A percentile compares a stretch with the other conserved stretches of the same genome.
These are phyloP conservation scores for Pseudomyrmex sp. DNA, from an alignment of 1,140 invertebrate species.

Conservation along the genomic window DNA sequence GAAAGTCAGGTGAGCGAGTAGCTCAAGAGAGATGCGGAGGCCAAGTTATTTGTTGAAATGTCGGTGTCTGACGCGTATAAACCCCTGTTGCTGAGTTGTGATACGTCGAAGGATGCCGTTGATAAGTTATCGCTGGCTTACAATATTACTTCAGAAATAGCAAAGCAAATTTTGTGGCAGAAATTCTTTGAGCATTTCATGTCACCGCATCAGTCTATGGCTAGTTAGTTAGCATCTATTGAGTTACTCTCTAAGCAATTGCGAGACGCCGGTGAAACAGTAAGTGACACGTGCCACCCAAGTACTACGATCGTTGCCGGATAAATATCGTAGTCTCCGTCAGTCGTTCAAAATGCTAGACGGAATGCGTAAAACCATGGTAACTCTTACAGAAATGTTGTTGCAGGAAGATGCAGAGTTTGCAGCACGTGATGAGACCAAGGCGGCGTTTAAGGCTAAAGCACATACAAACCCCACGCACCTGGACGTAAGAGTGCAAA, in stretches of 20 bases:
- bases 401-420: background rate
- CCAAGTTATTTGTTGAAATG: background rate
- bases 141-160: background rate
- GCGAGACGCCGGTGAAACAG: background rate
- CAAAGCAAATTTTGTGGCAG: background rate
- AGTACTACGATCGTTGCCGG: background rate
- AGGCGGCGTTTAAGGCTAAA: background rate
- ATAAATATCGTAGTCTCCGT: background rate
- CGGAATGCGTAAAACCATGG: background rate
- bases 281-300: background rate
- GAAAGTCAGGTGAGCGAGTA: background rate
- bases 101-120: background rate
- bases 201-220: background rate
- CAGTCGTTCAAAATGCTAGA: background rate
- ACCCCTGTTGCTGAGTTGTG: background rate
- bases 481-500: too few species aligned
- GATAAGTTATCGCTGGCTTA: background rate
- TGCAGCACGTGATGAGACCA: background rate
- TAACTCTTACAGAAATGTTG: background rate
- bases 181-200: background rate
- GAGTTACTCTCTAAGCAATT: background rate
- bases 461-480: background rate
- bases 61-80: background rate
- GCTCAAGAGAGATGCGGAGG: background rate
- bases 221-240: background rate